phyloP scores from a whole-genome alignment of 1,140 invertebrate genomes.

The Anagrus nilaparvatae region DNA sequence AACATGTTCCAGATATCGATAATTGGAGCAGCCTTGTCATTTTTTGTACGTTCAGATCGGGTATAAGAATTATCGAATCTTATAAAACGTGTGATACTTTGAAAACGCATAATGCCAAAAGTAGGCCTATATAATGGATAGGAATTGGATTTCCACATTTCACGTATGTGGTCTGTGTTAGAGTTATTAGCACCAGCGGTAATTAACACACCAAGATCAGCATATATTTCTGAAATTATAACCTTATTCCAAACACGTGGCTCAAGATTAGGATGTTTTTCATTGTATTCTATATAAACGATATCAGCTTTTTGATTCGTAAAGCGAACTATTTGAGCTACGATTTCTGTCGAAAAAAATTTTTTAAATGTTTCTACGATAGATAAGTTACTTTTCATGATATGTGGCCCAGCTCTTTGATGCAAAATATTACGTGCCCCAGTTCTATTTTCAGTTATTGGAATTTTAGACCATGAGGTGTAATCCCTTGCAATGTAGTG shows the following conservation, averaged over 20 bases:
- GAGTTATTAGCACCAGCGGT: constrained; percentile 13
- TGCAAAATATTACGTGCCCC: constrained; percentile 18
- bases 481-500: constrained; percentile 15
- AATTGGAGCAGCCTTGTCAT: constrained; percentile 28
- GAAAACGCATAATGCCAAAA: constrained; percentile 22
- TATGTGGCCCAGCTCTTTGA: constrained; percentile 16
- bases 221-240: constrained; percentile 13
- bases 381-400: constrained; percentile 13
- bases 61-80: constrained; percentile 27
- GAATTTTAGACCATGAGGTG: constrained; percentile 14
- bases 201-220: constrained; percentile 17
- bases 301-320: constrained; percentile 21
- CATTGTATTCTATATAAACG: constrained; percentile 18
- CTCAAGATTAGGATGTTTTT: constrained; percentile 9
- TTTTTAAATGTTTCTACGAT: constrained; percentile 17
- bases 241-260: constrained; percentile 8
- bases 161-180: constrained; percentile 11
- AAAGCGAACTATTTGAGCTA: constrained; percentile 17
- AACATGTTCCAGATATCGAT: constrained; percentile 24
- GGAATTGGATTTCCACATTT: constrained; percentile 14
- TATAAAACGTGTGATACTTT: constrained; percentile 21
- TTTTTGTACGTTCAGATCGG: constrained; percentile 17
- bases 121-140: constrained; percentile 14
- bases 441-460: no score
- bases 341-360: constrained; percentile 18